These are phyloP conservation scores for Raphicerus campestris DNA, from an alignment of 2,113 vertebrate genomes.

Conservation along the genomic window DNA sequence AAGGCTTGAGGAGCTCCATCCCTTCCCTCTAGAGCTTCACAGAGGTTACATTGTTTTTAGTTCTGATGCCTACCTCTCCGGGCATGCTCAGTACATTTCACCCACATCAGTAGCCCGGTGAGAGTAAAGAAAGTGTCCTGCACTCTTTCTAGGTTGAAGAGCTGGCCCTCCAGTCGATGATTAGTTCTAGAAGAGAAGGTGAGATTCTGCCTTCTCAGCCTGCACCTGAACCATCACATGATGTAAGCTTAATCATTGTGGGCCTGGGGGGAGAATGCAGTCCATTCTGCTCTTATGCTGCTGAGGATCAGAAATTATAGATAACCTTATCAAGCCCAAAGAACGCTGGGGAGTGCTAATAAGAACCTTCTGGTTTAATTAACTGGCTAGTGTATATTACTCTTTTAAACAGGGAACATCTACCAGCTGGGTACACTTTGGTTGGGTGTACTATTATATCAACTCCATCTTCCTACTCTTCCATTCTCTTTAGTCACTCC, in stretches of 20 bases:
- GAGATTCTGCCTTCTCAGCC: not conserved
- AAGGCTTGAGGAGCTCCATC: not conserved
- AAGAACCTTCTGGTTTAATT: not conserved
- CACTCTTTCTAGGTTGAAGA: conserved; percentile 80
- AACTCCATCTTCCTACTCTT: not conserved
- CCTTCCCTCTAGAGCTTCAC: not conserved
- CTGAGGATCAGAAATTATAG: not conserved
- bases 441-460: not conserved
- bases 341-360: not conserved
- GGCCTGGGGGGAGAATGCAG: not conserved
- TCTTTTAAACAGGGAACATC: not conserved
- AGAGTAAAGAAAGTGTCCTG: not conserved
- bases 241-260: conserved; percentile 67
- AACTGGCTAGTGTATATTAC: not conserved
- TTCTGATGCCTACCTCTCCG: not conserved
- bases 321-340: not conserved
- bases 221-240: not conserved
- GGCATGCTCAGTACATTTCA: not conserved
- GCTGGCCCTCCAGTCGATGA: conserved; percentile 83
- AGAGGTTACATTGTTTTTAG: not conserved
- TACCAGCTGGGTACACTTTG: not conserved
- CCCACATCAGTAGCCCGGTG: not conserved
- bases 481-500: not conserved
- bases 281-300: not conserved
- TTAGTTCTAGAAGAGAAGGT: conserved; percentile 67